Conservation (phyloP, 53 echinoderm and acorn worm species). For the Zoroaster sp. region DNA sequence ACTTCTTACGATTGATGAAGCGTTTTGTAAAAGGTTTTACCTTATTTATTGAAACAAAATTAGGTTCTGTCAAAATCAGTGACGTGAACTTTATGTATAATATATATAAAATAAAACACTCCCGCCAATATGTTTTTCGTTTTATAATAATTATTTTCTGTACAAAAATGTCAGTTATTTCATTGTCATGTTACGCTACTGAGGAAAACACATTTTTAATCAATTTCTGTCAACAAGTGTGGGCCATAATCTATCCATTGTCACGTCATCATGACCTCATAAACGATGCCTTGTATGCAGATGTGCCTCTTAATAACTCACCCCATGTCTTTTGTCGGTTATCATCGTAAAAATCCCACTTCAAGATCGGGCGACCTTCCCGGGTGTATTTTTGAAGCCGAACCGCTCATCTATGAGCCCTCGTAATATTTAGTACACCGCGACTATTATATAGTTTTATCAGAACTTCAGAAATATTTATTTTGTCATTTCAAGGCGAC, state of each 20-base stretch:
- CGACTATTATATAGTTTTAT: constrained; percentile 11
- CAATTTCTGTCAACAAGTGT: constrained; percentile 18
- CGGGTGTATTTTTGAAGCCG: neutral
- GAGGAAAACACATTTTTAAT: neutral
- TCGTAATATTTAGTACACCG: neutral
- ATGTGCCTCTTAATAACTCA: constrained; percentile 4
- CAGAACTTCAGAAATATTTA: constrained; percentile 37
- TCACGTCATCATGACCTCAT: constrained; percentile 47
- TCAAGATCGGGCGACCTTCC: neutral
- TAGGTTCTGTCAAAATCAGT: too few relatives aligned
- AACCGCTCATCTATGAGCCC: neutral
- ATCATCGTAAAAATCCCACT: constrained; percentile 9
- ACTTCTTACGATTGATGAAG: too few relatives aligned
- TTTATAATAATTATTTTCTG: too few relatives aligned
- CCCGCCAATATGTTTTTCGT: too few relatives aligned
- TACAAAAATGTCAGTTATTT: too few relatives aligned
- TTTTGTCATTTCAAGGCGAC: constrained; percentile 44
- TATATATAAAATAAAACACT: too few relatives aligned
- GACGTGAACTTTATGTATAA: too few relatives aligned
- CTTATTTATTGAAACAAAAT: too few relatives aligned
- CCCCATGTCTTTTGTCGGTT: constrained; percentile 18
- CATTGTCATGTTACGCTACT: neutral
- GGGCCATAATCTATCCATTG: constrained; percentile 40
- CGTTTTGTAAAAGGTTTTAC: too few relatives aligned
- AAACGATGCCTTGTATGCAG: constrained; percentile 36